These are phyloP conservation scores for Brassicogethes aeneus DNA, from an alignment of 2,888 invertebrate species.

Conservation along the genomic window DNA sequence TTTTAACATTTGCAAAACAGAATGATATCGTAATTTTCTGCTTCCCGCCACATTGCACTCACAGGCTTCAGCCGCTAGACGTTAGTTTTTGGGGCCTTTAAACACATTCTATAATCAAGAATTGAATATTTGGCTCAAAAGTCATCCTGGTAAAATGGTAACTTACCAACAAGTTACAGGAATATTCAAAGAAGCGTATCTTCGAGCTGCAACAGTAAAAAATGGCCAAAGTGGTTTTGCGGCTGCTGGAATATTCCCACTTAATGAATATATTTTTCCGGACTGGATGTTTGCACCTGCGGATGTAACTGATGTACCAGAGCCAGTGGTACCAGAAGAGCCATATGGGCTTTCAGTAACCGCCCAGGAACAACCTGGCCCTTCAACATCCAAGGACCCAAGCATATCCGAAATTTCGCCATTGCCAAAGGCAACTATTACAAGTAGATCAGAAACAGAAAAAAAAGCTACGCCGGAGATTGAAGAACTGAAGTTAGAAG, in stretches of 20 bases:
- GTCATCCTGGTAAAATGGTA: constrained; percentile 24
- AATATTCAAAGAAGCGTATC: constrained; percentile 25
- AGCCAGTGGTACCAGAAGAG: no score
- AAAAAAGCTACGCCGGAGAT: no score
- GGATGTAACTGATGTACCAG: constrained; percentile 18
- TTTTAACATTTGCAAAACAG: constrained; percentile 26
- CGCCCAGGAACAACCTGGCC: no score
- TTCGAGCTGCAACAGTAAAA: constrained; percentile 19
- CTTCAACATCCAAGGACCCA: no score
- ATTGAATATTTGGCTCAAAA: constrained; percentile 21
- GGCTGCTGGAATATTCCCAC: constrained; percentile 18
- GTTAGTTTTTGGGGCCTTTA: constrained; percentile 26
- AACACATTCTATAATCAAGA: constrained; percentile 26
- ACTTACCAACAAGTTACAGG: constrained; percentile 24
- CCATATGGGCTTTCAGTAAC: no score
- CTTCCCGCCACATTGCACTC: no score
- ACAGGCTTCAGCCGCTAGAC: no score
- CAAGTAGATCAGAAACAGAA: no score
- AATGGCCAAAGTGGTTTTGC: constrained; percentile 22
- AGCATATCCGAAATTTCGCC: no score
- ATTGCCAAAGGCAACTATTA: no score
- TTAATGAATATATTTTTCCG: constrained; percentile 17
- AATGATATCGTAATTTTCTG: no score
- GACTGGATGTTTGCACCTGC: constrained; percentile 23
- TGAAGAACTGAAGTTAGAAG: no score